Evolutionary conservation across 2,888 invertebrate species (phyloP).

Genomic region (Ochropleura plecta): DNA sequence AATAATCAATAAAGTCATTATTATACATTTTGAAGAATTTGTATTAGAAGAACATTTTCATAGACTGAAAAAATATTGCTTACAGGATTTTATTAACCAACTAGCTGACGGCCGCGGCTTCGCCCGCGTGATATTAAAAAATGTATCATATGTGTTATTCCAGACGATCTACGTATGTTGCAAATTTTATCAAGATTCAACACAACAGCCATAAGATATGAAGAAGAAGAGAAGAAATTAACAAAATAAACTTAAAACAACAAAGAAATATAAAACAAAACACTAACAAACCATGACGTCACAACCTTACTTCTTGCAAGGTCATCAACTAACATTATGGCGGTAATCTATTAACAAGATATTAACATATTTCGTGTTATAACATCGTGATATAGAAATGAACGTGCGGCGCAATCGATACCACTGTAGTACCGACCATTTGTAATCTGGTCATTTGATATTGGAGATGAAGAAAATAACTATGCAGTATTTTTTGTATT

Average conservation of each 20-base stretch:
- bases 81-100: too few species aligned
- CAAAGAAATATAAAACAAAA: constrained; percentile 2
- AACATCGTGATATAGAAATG: constrained; percentile 56
- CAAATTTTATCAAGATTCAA: too few species aligned
- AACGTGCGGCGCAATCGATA: constrained; percentile 58
- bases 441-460: constrained; percentile 32
- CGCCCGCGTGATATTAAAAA: too few species aligned
- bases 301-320: constrained; percentile 22
- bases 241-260: background rate
- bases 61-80: too few species aligned
- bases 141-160: too few species aligned
- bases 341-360: constrained; percentile 42
- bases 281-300: background rate
- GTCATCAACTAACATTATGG: constrained; percentile 54
- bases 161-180: too few species aligned
- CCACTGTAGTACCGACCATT: constrained; percentile 20
- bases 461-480: constrained; percentile 1
- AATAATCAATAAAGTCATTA: background rate
- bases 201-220: background rate
- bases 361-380: constrained; percentile 65
- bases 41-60: background rate
- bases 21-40: background rate
- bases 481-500: background rate
- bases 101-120: too few species aligned
- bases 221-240: background rate